Percentiles rank a stretch among this genome's conserved stretches.
phyloP scores from a whole-genome alignment of 2,797 vertebrate genomes.

The Borostomias antarcticus region DNA sequence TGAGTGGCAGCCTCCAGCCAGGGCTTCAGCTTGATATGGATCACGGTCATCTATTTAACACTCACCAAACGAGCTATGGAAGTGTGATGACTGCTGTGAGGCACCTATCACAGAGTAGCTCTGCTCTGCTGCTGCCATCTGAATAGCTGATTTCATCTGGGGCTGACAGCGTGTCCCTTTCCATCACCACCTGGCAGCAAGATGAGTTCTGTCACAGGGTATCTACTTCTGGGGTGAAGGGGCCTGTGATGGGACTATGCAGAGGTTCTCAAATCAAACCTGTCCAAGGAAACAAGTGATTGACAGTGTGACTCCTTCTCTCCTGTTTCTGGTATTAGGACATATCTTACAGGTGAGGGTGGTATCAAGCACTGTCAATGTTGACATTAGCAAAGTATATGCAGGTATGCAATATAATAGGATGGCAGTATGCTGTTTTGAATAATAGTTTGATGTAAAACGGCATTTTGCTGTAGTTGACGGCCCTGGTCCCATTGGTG shows the following conservation, averaged over 20 bases:
- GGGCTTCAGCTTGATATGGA: neutral
- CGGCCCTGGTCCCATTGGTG: too few relatives aligned
- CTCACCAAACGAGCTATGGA: neutral
- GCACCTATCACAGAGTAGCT: conserved; percentile 42
- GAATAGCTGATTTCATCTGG: conserved; percentile 77
- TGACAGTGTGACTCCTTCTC: conserved; percentile 63
- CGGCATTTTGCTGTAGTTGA: too few relatives aligned
- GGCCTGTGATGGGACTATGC: conserved; percentile 52
- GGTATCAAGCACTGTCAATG: conserved; percentile 57
- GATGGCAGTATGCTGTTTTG: too few relatives aligned
- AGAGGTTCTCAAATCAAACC: conserved; percentile 24
- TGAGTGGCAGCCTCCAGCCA: neutral
- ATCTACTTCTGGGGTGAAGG: conserved; percentile 44
- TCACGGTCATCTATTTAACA: conserved; percentile 13
- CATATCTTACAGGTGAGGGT: conserved; percentile 60
- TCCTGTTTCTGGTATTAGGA: conserved; percentile 63
- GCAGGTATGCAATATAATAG: too few relatives aligned
- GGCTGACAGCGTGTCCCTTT: conserved; percentile 69
- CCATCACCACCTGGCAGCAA: conserved; percentile 78
- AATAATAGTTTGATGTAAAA: too few relatives aligned
- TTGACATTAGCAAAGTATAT: neutral
- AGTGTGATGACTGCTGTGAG: conserved; percentile 26
- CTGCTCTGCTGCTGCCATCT: conserved; percentile 39
- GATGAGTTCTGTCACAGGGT: conserved; percentile 75
- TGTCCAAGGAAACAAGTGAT: conserved; percentile 67